Conservation (phyloP, 2,797 vertebrate genomes). For the Intellagama lesueurii region DNA sequence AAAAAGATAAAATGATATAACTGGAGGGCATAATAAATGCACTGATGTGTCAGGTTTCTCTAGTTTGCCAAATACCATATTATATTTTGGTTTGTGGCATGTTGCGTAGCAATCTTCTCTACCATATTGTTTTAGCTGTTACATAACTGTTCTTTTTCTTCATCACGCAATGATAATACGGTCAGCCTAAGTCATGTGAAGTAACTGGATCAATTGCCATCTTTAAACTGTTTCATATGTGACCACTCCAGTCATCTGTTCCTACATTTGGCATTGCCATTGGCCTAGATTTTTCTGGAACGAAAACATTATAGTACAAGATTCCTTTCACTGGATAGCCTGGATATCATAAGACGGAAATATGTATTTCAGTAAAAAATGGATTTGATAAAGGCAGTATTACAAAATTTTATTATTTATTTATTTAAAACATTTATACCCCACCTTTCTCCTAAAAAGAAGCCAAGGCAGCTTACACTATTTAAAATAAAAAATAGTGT, state of each 20-base stretch:
- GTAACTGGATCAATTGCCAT: conserved; percentile 62
- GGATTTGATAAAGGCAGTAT: conserved; percentile 54
- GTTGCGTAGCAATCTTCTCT: conserved; percentile 45
- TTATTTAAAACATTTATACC: too few relatives aligned
- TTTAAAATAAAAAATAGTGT: neutral
- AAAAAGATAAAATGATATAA: neutral
- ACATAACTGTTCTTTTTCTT: conserved; percentile 69
- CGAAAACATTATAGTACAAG: conserved; percentile 44
- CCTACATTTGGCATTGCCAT: conserved; percentile 56
- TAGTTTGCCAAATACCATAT: conserved; percentile 35
- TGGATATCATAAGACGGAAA: conserved; percentile 46
- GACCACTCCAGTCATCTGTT: conserved; percentile 57
- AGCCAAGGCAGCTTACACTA: conserved; percentile 1
- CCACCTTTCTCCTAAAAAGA: too few relatives aligned
- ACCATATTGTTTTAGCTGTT: conserved; percentile 61
- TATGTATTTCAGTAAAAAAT: conserved; percentile 51
- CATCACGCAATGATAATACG: conserved; percentile 64
- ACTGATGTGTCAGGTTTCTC: conserved; percentile 14
- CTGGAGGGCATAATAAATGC: conserved; percentile 36
- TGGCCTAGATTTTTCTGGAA: conserved; percentile 61
- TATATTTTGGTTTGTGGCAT: conserved; percentile 51
- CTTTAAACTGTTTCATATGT: conserved; percentile 73
- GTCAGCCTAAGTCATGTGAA: conserved; percentile 69
- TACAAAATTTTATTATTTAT: conserved; percentile 54
- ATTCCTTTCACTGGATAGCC: conserved; percentile 38